Base-by-base conservation (phyloP, 2,888 invertebrate genomes). In the Notocelia uddmanniana region DNA sequence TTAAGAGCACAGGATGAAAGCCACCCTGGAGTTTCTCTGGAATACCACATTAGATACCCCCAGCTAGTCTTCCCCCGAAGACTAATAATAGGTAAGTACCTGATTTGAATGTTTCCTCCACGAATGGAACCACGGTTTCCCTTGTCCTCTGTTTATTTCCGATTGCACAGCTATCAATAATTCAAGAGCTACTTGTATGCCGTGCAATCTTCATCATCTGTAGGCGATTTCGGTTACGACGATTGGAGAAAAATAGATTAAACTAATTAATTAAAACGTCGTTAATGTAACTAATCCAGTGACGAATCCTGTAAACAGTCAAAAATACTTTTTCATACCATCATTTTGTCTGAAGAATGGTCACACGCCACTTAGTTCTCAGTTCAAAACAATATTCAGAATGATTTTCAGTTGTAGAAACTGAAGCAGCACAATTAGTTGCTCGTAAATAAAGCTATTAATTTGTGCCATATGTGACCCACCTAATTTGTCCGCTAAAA, bases 381-480 rank as follows among this genome's bases (percentile, higher is more conserved):
- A 45, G 37, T 37, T 52, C 48, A 48, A 3, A 62, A 18, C 26
- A 15, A 10, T 62, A 6, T 19, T 50, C n/a, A 34, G 10, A 18
- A 34, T 52, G 59, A 58, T 70, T 66, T 52, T 21, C 52, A 54
- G 58, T 59, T 18, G 37, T n/a, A 66, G 31, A 58, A 71, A 66
- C 50, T 58, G 59, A 66, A 45, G 52, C 54, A 11, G 48, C 64
- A 41, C 37, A 70, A 60, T 37, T 13, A 60, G 11, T 31, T 48
- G 21, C 26, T 64, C 66, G 31, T 71, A 71, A 67, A 67, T 60
- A 60, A 66, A 71, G 76, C 67, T 55, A 76, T 78, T 83, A 83
- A 83, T 82, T 82, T 79, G 79, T 77, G 78, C 79, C 80, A 77
- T 76, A 76, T 78, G 74, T 85, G 85, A 86, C 79, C 87, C 87